Percentiles rank a stretch among this genome's conserved stretches.
Evolutionary conservation across 2,797 vertebrate genomes (phyloP).

Genomic region (Lithobates pipiens): DNA sequence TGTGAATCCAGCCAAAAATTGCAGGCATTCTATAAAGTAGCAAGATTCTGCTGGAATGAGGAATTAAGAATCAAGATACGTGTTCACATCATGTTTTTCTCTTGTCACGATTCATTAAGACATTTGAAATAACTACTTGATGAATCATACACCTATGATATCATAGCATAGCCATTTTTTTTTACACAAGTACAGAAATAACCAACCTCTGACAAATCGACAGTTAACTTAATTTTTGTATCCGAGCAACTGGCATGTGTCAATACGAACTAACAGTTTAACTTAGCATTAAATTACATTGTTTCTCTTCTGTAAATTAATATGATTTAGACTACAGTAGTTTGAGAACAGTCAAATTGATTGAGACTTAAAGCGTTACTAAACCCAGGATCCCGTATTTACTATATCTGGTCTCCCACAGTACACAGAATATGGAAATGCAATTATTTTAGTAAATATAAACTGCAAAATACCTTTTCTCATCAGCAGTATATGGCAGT

Average conservation of each 20-base stretch:
- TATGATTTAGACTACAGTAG: neutral
- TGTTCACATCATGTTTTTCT: conserved; percentile 13
- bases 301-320: neutral
- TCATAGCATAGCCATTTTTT: conserved; percentile 6
- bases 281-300: neutral
- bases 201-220: conserved; percentile 4
- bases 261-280: neutral
- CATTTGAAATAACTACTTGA: conserved; percentile 19
- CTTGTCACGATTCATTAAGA: conserved; percentile 19
- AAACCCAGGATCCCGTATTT: no score
- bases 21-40: no score
- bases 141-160: conserved; percentile 22
- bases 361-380: no score
- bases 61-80: neutral
- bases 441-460: no score
- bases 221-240: neutral
- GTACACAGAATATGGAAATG: no score
- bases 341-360: no score
- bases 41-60: neutral
- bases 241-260: neutral
- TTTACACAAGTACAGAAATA: conserved; percentile 28
- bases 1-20: no score
- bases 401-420: no score
- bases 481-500: no score
- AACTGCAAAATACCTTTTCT: no score